A percentile compares a stretch with the other conserved stretches of the same genome.
These are phyloP conservation scores for Plagiodera versicolora DNA, from an alignment of 2,888 invertebrate genomes.

Conservation along the genomic window DNA sequence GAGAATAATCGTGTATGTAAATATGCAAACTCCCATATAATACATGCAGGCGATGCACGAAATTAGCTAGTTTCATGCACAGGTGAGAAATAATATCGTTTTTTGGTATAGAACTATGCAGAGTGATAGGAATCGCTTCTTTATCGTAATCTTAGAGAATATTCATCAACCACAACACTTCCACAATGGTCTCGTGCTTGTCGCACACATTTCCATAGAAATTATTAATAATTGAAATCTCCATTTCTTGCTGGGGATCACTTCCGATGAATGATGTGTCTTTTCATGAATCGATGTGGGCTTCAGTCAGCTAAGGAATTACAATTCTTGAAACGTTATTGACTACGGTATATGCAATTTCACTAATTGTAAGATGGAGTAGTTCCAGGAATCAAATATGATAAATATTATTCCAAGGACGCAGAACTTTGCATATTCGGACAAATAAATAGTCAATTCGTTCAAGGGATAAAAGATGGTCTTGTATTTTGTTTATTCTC, in stretches of 20 bases:
- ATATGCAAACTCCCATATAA: neutral
- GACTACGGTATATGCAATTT: too few species aligned
- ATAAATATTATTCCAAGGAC: too few species aligned
- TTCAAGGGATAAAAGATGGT: too few species aligned
- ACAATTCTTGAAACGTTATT: constrained; percentile 13
- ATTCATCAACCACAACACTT: constrained; percentile 21
- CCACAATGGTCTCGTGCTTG: constrained; percentile 21
- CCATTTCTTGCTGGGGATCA: neutral
- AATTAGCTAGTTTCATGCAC: constrained; percentile 9
- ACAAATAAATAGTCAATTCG: too few species aligned
- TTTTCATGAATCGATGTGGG: too few species aligned
- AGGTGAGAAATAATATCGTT: constrained; percentile 10
- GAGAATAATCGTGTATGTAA: neutral
- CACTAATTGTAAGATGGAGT: too few species aligned
- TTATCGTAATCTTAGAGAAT: constrained; percentile 22
- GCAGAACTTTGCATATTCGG: too few species aligned
- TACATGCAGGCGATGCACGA: neutral
- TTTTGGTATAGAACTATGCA: constrained; percentile 14
- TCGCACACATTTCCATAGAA: constrained; percentile 19
- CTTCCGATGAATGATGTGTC: neutral
- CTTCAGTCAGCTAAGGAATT: too few species aligned
- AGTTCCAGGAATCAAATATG: too few species aligned
- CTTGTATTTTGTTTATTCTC: too few species aligned
- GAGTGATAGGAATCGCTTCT: constrained; percentile 19
- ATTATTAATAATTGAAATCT: constrained; percentile 16